Conservation (phyloP, 2,888 invertebrate species). For the Polydesmus complanatus region DNA sequence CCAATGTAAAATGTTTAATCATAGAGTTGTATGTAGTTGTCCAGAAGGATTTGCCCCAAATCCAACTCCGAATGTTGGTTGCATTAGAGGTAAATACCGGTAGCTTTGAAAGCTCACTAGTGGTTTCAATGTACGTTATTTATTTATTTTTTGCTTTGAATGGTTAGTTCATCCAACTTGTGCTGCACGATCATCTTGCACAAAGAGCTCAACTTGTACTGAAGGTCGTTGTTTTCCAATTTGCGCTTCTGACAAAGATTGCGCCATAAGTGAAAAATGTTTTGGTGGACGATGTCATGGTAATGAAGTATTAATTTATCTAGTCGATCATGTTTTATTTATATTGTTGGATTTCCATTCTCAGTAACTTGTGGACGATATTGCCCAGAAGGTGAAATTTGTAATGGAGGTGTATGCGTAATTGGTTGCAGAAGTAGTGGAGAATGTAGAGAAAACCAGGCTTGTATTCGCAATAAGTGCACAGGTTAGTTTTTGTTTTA, state of each 20-base stretch:
- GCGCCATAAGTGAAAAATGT: constrained; percentile 82
- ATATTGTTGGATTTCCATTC: background rate
- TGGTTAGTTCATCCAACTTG: constrained; percentile 17
- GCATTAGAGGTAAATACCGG: constrained; percentile 46
- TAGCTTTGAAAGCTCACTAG: no score
- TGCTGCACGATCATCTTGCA: constrained; percentile 27
- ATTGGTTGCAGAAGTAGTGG: constrained; percentile 64
- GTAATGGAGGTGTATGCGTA: constrained; percentile 63
- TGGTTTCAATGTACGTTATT: no score
- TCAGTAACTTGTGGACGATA: constrained; percentile 26
- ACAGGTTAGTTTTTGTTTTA: constrained; percentile 17
- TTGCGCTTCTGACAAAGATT: constrained; percentile 61
- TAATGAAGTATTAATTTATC: constrained; percentile 41
- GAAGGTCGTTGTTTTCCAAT: constrained; percentile 67
- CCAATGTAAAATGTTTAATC: constrained; percentile 62
- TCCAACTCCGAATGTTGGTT: constrained; percentile 75
- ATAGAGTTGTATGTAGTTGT: constrained; percentile 62
- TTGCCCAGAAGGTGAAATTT: constrained; percentile 67
- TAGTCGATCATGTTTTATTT: background rate
- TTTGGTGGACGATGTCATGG: constrained; percentile 61
- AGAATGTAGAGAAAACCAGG: constrained; percentile 62
- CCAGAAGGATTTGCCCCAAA: constrained; percentile 74
- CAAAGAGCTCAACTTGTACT: constrained; percentile 57
- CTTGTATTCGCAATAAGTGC: constrained; percentile 42
- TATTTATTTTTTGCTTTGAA: background rate